A percentile compares a stretch with the other conserved stretches of the same genome.
phyloP scores from a whole-genome alignment of 2,113 vertebrate genomes.

The Suricata suricatta region DNA sequence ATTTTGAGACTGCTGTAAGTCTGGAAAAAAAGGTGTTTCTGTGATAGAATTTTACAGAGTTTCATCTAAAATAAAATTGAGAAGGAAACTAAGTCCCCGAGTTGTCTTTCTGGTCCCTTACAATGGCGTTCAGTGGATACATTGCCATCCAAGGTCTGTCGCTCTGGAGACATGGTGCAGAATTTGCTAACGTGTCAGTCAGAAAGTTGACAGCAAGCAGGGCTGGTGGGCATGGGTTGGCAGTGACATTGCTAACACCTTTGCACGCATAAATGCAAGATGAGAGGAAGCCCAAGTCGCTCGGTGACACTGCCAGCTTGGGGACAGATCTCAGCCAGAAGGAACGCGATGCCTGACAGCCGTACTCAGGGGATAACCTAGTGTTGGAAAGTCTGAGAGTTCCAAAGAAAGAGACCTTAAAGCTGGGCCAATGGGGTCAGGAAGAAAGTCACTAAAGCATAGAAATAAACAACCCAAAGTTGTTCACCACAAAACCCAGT shows the following conservation, averaged over 20 bases:
- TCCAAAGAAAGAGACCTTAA: background rate
- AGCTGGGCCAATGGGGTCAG: background rate
- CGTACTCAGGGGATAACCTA: background rate
- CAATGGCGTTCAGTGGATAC: background rate
- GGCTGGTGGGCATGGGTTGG: background rate
- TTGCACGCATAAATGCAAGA: background rate
- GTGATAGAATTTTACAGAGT: conserved; percentile 28
- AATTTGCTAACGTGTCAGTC: conserved; percentile 53
- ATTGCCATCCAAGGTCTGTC: background rate
- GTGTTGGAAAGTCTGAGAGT: background rate
- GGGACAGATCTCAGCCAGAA: background rate
- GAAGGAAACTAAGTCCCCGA: background rate
- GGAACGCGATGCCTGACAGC: conserved; percentile 12
- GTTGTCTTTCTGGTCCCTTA: background rate
- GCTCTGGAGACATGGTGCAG: background rate
- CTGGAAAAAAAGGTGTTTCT: conserved; percentile 19
- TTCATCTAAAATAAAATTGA: conserved; percentile 60
- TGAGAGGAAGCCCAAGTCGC: background rate
- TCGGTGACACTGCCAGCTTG: background rate
- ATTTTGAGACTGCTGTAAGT: background rate
- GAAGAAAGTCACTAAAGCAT: background rate
- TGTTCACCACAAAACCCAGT: background rate
- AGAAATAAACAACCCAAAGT: background rate
- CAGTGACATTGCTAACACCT: conserved; percentile 2
- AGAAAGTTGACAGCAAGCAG: background rate